These are phyloP conservation scores for Oostethus manadensis DNA, from an alignment of 2,113 vertebrate species.

Conservation along the genomic window DNA sequence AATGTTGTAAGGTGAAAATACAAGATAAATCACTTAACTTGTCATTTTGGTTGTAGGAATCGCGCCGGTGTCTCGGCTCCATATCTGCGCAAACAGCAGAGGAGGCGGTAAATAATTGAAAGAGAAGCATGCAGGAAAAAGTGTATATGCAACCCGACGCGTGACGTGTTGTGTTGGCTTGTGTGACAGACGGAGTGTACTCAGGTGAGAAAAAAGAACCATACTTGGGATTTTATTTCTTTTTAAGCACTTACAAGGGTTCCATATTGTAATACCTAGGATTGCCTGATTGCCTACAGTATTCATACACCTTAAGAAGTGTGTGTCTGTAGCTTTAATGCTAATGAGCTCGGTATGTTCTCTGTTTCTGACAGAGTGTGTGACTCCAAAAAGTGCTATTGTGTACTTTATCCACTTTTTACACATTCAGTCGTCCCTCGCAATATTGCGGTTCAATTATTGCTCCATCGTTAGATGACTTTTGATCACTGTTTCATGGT, in stretches of 20 bases:
- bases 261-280: neutral
- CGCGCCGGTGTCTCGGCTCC: conserved; percentile 16
- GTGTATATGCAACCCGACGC: conserved; percentile 18
- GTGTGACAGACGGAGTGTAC: conserved; percentile 15
- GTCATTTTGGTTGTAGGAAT: conserved; percentile 15
- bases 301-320: too few species aligned
- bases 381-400: too few species aligned
- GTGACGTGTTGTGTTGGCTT: conserved; percentile 7
- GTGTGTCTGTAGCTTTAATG: too few species aligned
- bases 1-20: conserved; percentile 19
- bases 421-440: too few species aligned
- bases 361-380: too few species aligned
- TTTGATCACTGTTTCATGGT: too few species aligned
- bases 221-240: conserved; percentile 10
- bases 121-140: conserved; percentile 21
- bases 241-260: conserved; percentile 4
- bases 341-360: too few species aligned
- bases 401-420: too few species aligned
- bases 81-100: conserved; percentile 18
- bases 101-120: conserved; percentile 38
- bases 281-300: neutral
- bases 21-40: conserved; percentile 45
- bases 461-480: too few species aligned
- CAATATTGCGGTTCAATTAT: too few species aligned
- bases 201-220: conserved; percentile 10